Base-by-base conservation (phyloP, 2,888 invertebrate species). In the Drosophila mimica region DNA sequence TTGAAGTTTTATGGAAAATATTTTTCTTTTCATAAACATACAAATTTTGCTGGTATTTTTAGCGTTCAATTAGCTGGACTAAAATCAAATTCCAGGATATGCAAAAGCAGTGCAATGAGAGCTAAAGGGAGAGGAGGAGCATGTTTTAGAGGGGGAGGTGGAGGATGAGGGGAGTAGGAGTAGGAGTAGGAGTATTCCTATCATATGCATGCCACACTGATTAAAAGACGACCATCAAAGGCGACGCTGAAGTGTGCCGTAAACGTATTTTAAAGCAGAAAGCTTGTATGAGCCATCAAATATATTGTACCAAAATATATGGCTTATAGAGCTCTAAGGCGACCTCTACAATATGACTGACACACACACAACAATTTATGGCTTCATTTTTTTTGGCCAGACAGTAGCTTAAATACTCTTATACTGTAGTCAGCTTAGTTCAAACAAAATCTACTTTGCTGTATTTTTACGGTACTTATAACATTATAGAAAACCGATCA, bases 61-160 rank as follows among this genome's bases (percentile, higher is more conserved):
- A 66, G 66, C 53, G 71, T 61, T 70, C 76, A 86, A 86, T 88
- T 86, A 88, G 81, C 68, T 62, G 40, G 40, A n/a, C 28, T 11
- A 56, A 51, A 43, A 6, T 38, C 34, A 34, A 48, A 40, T 56
- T 66, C 30, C 62, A 25, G n/a, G 11, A 36, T n/a, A 28, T 54
- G 46, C 63, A 53, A 28, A 34, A 25, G 53, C 34, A 17, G 9
- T 15, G 52, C 52, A 46, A 11, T 36, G 38, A 7, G 13, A 17
- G 36, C 11, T 15, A 36, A 36, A 64, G 68, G 30, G 46, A 13
- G 20, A 13, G 46, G 0, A 7, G 20, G 4, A 7, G 20, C 1
- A 25, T 25, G 13, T 4, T 25, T 25, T 25, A 25, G 25, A 25
- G 25, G 20, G 0, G 46, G 2, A 15, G 7, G 7, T 20, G 40